Conservation (phyloP, 2,888 invertebrate species). For the Epinotia nisella region DNA sequence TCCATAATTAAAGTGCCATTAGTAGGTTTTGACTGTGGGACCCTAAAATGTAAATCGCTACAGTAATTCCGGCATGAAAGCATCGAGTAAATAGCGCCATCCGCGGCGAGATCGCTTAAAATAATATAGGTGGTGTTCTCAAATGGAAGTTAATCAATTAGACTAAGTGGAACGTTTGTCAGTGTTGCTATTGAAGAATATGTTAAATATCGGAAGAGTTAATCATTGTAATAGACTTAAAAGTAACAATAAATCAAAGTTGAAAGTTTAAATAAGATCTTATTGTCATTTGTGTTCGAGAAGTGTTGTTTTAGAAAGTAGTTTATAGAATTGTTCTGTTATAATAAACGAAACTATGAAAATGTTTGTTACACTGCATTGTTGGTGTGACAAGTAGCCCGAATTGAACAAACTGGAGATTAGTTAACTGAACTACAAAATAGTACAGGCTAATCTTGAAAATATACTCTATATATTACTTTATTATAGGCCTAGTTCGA, state of each 20-base stretch:
- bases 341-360: not conserved
- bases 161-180: slow-evolving; percentile 33
- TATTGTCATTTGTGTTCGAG: not conserved
- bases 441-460: too few species aligned
- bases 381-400: too few species aligned
- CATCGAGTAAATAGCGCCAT: slow-evolving; percentile 24
- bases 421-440: too few species aligned
- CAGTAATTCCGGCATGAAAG: slow-evolving; percentile 30
- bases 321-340: not conserved
- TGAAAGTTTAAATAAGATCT: not conserved
- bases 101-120: slow-evolving; percentile 25
- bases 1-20: not conserved
- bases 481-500: too few species aligned
- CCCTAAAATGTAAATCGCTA: slow-evolving; percentile 33
- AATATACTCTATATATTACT: too few species aligned
- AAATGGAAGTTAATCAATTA: slow-evolving; percentile 36
- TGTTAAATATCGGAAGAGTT: slow-evolving; percentile 33
- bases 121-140: slow-evolving; percentile 32
- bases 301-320: slow-evolving; percentile 10
- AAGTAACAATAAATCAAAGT: slow-evolving; percentile 27
- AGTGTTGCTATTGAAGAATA: slow-evolving; percentile 15
- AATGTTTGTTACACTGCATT: too few species aligned
- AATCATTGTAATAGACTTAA: slow-evolving; percentile 27
- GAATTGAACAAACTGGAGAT: too few species aligned
- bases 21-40: not conserved